Conservation (phyloP, 2,888 invertebrate species). For the Cheilosia impressa region DNA sequence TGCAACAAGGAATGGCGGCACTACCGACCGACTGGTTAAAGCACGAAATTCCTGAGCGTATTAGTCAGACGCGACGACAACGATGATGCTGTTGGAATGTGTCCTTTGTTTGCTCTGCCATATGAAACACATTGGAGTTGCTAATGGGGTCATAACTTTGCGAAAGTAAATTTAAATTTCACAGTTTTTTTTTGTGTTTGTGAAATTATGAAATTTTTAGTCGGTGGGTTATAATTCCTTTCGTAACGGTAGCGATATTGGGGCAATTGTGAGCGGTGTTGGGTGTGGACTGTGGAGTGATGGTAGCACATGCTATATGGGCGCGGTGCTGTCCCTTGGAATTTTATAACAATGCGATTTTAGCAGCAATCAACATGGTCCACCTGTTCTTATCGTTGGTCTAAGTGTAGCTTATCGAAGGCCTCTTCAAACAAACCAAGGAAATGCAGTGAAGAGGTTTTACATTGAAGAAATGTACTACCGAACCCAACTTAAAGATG, state of each 20-base stretch:
- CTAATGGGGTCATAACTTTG: constrained; percentile 70
- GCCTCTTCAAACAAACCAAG: no score
- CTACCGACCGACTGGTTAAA: constrained; percentile 12
- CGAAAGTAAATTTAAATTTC: constrained; percentile 65
- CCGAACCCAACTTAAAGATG: no score
- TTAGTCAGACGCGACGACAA: constrained; percentile 48
- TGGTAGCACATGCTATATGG: no score
- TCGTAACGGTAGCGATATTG: neutral
- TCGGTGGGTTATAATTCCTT: neutral
- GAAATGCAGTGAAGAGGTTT: no score
- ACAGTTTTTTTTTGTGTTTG: constrained; percentile 20
- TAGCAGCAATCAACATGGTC: no score
- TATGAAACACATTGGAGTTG: constrained; percentile 62
- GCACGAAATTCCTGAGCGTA: constrained; percentile 55
- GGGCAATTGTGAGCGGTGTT: neutral
- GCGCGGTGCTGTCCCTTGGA: no score
- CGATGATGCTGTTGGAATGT: constrained; percentile 45
- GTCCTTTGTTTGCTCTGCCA: constrained; percentile 65
- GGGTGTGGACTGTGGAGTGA: no score
- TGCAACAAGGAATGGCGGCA: constrained; percentile 16
- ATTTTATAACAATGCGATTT: no score
- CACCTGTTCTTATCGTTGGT: no score
- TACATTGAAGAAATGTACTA: no score
- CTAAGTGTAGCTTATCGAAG: no score
- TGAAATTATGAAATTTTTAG: constrained; percentile 7